Percentiles rank a stretch among this genome's conserved stretches.
Evolutionary conservation across 2,888 invertebrate genomes (phyloP).

Genomic region (Kuschelorhynchus macadamiae): DNA sequence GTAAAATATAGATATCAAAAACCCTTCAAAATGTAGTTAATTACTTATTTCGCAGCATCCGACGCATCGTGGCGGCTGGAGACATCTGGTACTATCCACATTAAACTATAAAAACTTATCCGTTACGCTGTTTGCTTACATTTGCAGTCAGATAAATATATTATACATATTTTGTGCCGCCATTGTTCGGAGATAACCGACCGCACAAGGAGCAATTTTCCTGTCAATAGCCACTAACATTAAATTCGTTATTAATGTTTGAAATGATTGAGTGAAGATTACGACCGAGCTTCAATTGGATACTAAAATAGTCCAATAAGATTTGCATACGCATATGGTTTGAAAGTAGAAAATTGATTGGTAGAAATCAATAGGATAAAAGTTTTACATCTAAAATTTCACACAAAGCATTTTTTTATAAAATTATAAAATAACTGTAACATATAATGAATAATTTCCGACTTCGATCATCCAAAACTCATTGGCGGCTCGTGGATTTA

Average conservation of each 20-base stretch:
- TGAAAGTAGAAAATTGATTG: background rate
- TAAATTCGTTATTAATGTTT: constrained; percentile 16
- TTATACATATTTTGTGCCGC: constrained; percentile 31
- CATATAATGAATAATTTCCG: too few species aligned
- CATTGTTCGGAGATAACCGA: constrained; percentile 26
- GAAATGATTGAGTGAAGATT: constrained; percentile 23
- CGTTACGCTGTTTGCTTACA: constrained; percentile 40
- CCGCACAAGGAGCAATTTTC: constrained; percentile 37
- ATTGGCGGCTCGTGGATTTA: too few species aligned
- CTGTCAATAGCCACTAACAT: constrained; percentile 27
- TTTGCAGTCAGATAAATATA: constrained; percentile 47
- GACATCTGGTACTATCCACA: constrained; percentile 43
- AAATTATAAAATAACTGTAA: too few species aligned
- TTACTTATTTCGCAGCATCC: too few species aligned
- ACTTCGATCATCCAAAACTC: too few species aligned
- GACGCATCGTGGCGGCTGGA: constrained; percentile 35
- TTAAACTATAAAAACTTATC: constrained; percentile 35
- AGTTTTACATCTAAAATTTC: too few species aligned
- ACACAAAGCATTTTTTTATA: too few species aligned
- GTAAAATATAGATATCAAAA: too few species aligned
- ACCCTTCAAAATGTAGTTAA: too few species aligned
- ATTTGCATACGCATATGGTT: constrained; percentile 6
- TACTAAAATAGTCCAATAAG: constrained; percentile 23
- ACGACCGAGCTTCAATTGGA: constrained; percentile 1
- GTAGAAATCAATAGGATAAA: background rate